A percentile compares a stretch with the other conserved stretches of the same genome.
Conservation (phyloP, 1,140 invertebrate species). For the Pseudomyrmex gracilis region DNA sequence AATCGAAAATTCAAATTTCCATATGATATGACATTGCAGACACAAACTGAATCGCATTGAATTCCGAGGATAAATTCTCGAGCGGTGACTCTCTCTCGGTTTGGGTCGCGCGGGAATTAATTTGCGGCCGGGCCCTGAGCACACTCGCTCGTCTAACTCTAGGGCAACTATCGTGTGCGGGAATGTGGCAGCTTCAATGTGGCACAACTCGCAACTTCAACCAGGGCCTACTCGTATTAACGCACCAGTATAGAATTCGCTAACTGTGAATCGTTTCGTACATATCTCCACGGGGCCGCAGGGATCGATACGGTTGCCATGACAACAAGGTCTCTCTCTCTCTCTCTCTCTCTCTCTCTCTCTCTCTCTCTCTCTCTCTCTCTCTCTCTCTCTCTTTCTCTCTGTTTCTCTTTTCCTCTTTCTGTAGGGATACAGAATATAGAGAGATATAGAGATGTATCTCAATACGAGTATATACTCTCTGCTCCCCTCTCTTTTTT, state of each 20-base stretch:
- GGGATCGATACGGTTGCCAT: constrained; percentile 79
- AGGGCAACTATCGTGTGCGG: constrained; percentile 35
- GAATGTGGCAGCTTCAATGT: constrained; percentile 37
- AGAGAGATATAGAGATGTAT: constrained; percentile 77
- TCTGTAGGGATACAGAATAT: constrained; percentile 72
- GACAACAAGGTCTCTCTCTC: constrained; percentile 67
- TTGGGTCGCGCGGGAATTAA: constrained; percentile 41
- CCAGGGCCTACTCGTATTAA: constrained; percentile 75
- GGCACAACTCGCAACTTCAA: constrained; percentile 56
- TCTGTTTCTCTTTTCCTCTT: not conserved
- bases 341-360: constrained; percentile 42
- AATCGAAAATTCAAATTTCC: not conserved
- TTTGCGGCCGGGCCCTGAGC: constrained; percentile 32
- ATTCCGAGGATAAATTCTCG: constrained; percentile 39
- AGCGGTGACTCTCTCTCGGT: constrained; percentile 3
- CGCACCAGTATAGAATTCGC: constrained; percentile 75
- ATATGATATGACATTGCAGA: not conserved
- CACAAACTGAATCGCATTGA: constrained; percentile 20
- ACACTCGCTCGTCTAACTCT: constrained; percentile 44
- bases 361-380: constrained; percentile 14
- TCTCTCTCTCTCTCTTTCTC: constrained; percentile 15
- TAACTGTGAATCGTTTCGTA: constrained; percentile 79
- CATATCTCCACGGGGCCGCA: constrained; percentile 72
- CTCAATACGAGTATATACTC: constrained; percentile 73
- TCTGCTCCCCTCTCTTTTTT: constrained; percentile 34